Conservation (phyloP, 2,113 vertebrate genomes). For the Pluvianellus socialis region DNA sequence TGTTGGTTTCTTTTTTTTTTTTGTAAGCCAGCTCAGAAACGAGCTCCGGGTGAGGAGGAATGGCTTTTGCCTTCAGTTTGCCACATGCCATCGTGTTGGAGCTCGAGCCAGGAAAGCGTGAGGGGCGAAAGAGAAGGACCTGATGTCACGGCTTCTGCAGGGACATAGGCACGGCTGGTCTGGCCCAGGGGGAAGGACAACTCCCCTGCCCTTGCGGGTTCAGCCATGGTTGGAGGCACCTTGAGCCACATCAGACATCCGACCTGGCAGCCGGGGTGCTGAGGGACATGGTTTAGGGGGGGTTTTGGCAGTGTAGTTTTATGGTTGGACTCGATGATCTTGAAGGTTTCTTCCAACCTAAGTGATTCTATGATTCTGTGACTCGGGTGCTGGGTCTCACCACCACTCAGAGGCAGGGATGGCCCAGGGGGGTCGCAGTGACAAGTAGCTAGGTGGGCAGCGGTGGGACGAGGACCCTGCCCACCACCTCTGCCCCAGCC, state of each 20-base stretch:
- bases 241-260: background rate
- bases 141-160: background rate
- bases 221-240: rapidly evolving
- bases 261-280: background rate
- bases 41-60: background rate
- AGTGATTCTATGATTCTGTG: too few species aligned
- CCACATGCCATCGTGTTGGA: rapidly evolving
- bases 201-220: rapidly evolving
- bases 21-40: background rate
- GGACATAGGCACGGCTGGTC: background rate
- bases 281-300: too few species aligned
- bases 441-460: background rate
- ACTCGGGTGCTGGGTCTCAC: background rate
- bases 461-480: background rate
- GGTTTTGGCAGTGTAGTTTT: too few species aligned
- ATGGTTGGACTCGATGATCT: too few species aligned
- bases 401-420: background rate
- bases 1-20: too few species aligned
- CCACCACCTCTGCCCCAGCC: background rate
- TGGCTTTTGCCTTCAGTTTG: background rate
- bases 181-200: background rate
- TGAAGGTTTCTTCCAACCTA: too few species aligned
- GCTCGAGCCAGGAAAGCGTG: rapidly evolving
- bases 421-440: background rate
- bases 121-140: background rate